phyloP scores from a whole-genome alignment of 2,888 invertebrate species.

The Eulithis testata region DNA sequence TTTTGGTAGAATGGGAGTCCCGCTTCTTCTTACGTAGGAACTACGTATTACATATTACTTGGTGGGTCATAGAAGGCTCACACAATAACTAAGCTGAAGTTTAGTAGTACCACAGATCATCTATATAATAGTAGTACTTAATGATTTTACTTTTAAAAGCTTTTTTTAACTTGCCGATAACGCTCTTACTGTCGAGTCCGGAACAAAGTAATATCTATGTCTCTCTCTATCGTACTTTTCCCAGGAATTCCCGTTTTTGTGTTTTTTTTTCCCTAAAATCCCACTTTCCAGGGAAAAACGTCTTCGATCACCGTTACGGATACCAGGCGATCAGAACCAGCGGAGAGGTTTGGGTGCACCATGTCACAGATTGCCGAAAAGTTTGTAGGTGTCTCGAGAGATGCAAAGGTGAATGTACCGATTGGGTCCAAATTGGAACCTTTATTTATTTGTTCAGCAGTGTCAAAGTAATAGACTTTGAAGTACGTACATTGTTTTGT shows the following conservation, averaged over 20 bases:
- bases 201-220: constrained; percentile 1
- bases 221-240: constrained; percentile 25
- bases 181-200: not conserved
- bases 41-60: too few relatives aligned
- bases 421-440: constrained; percentile 5
- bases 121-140: too few relatives aligned
- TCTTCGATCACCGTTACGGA: constrained; percentile 39
- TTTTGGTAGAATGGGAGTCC: too few relatives aligned
- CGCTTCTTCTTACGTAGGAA: too few relatives aligned
- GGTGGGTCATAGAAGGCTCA: too few relatives aligned
- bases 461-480: too few relatives aligned
- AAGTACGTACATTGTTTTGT: not conserved
- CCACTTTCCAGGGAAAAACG: constrained; percentile 43
- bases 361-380: constrained; percentile 24
- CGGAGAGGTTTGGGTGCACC: constrained; percentile 25
- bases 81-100: too few relatives aligned
- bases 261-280: constrained; percentile 32
- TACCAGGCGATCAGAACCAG: constrained; percentile 34
- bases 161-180: too few relatives aligned
- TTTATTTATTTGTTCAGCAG: not conserved
- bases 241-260: constrained; percentile 17
- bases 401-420: constrained; percentile 33
- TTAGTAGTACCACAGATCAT: too few relatives aligned
- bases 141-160: too few relatives aligned
- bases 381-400: constrained; percentile 19